A percentile compares a stretch with the other conserved stretches of the same genome.
These are phyloP conservation scores for Verasper variegatus DNA, from an alignment of 2,113 vertebrate genomes.

Conservation along the genomic window DNA sequence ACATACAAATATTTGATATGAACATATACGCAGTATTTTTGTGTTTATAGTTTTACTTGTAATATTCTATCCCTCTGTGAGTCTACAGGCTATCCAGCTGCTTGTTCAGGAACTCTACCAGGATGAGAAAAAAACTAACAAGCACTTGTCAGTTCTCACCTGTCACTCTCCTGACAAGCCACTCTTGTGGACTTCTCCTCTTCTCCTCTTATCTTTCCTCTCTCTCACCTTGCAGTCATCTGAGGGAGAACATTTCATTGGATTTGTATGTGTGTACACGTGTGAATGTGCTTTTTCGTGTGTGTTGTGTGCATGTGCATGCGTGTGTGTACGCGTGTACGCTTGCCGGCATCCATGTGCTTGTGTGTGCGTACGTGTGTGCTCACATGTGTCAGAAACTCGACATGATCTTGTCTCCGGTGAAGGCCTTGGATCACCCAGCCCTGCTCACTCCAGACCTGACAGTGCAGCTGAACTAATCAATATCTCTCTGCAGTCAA, in stretches of 20 bases:
- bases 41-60: conserved; percentile 20
- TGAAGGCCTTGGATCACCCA: conserved; percentile 91
- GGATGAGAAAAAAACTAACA: conserved; percentile 89
- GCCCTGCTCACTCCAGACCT: conserved; percentile 92
- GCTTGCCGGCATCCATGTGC: conserved; percentile 41
- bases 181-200: conserved; percentile 89
- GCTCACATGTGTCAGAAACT: conserved; percentile 77
- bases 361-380: conserved; percentile 62
- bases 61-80: conserved; percentile 33
- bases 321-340: conserved; percentile 10
- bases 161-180: conserved; percentile 87
- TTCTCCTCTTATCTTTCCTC: conserved; percentile 88
- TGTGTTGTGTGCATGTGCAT: conserved; percentile 53
- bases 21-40: not conserved
- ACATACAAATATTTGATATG: not conserved
- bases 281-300: conserved; percentile 36
- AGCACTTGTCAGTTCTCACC: conserved; percentile 91
- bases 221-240: conserved; percentile 80
- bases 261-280: conserved; percentile 60
- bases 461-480: conserved; percentile 96
- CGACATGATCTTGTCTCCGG: conserved; percentile 87
- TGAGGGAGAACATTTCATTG: conserved; percentile 83
- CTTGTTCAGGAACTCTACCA: conserved; percentile 74
- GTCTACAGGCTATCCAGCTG: conserved; percentile 37
- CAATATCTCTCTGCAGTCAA: conserved; percentile 92